These are phyloP conservation scores for Coenonympha arcania DNA, from an alignment of 2,888 invertebrate genomes.

Conservation along the genomic window DNA sequence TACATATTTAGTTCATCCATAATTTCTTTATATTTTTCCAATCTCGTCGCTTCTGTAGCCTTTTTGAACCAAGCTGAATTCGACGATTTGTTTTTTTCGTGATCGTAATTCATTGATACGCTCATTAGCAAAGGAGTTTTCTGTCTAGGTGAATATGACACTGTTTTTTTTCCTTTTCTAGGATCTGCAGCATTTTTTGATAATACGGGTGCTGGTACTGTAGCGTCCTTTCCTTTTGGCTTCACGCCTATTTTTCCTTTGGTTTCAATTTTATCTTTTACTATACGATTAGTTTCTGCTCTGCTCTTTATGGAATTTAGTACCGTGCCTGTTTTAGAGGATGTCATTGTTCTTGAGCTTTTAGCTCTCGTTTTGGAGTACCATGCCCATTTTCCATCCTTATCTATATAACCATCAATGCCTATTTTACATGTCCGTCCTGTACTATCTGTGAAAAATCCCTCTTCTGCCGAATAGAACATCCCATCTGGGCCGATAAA, in stretches of 20 bases:
- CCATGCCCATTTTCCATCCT: constrained; percentile 59
- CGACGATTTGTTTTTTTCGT: constrained; percentile 30
- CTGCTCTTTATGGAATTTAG: constrained; percentile 28
- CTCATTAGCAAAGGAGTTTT: constrained; percentile 48
- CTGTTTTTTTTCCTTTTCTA: constrained; percentile 32
- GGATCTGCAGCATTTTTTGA: constrained; percentile 26
- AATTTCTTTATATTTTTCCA: constrained; percentile 54
- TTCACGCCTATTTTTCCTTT: constrained; percentile 28
- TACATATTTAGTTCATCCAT: constrained; percentile 50
- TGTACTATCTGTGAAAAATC: constrained; percentile 46
- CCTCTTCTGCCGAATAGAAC: constrained; percentile 59
- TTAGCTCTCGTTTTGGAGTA: constrained; percentile 41
- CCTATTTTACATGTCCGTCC: constrained; percentile 51
- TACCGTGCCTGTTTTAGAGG: constrained; percentile 31
- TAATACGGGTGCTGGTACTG: constrained; percentile 22
- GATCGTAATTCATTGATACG: constrained; percentile 41
- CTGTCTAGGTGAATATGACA: constrained; percentile 32
- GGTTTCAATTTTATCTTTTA: constrained; percentile 27
- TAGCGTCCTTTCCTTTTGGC: constrained; percentile 31
- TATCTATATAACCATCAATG: constrained; percentile 61
- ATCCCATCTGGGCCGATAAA: constrained; percentile 63
- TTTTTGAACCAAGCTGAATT: constrained; percentile 25
- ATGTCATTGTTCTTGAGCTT: constrained; percentile 37
- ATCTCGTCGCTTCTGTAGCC: constrained; percentile 39
- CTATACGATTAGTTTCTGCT: background rate